Evolutionary conservation across 2,113 vertebrate species (phyloP), one percentile per base, ranked within the genome.

Genomic region (Microcebus tavaratra): DNA sequence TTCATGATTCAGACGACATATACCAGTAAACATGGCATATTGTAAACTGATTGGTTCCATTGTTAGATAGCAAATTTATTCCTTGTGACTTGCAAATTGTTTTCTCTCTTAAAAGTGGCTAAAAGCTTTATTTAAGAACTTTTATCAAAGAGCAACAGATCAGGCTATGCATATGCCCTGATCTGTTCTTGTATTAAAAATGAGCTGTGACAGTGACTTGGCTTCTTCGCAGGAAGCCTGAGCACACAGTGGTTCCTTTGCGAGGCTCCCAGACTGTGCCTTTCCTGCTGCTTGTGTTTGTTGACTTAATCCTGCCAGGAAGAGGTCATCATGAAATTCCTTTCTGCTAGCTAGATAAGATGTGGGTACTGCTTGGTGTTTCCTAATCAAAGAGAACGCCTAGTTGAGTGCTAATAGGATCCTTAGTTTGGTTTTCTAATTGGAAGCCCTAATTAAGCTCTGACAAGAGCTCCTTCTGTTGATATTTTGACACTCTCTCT

Each of bases 381-480:
- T 65, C 79, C 45, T 25, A 42, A 61, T 68, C 42, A 57, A 42
- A 45, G 50, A 75, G 36, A 85, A 93, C 67, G 9, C 81, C 21
- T 36, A 23, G 42, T 29, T 34, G 36, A 92, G 73, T 79, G 61
- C 45, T 82, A 91, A 93, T 55, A 80, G 61, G 67, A 70, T 45
- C 36, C 63, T 82, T 34, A 21, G 15, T 79, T 93, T 78, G 21
- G 3, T 88, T 48, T 90, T 91, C 79, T 96, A 86, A 89, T 97
- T 97, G 91, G 89, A 89, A 96, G 78, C 36, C 45, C 76, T 96
- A 94, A 96, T 97, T 97, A 97, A 88, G 72, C 80, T 70, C 91
- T 42, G 53, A 78, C 53, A 82, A 84, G 85, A 96, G 91, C 85
- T 94, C 84, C 84, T 87, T 97, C 73, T 86, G 42, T 95, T 96